Evolutionary conservation across 23 tunicate genomes (phyloP), one percentile per base, ranked within the genome.

Genomic region (Ascidia mentula): DNA sequence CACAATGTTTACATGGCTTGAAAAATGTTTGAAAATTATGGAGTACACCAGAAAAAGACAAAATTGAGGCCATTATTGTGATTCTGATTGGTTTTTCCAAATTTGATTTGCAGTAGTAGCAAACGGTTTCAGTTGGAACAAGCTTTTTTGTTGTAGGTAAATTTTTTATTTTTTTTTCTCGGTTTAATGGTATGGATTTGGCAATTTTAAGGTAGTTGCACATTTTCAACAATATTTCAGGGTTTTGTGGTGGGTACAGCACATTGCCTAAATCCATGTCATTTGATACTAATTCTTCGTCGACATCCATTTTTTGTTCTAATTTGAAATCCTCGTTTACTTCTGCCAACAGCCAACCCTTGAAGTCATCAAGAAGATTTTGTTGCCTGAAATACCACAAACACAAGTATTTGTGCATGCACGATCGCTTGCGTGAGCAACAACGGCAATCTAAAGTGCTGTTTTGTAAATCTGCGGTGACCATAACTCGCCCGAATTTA

Each of bases 311-410:
- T n/a, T n/a, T n/a, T n/a, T n/a, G n/a, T n/a, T n/a, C n/a, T n/a
- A n/a, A n/a, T n/a, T n/a, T n/a, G 38, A 6, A 4, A 71, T 53
- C 65, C 24, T 26, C 7, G 24, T 53, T 20, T 53, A 22, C 65
- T 53, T 53, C 65, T 6, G 65, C 24, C 24, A 53, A 53, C 1
- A 22, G 30, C 1, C 12, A 53, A 28, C 24, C 13, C 22, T 31
- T 3, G 20, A 77, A 77, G 24, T 32, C 9, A 13, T 77, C 34
- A 30, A 76, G 45, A 13, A 77, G 37, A 2, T 77, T 40, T 32
- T 77, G 26, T 40, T 77, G 69, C 32, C 28, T 36, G 9, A 77
- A 28, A 77, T 77, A 77, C 80, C 69, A 77, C 69, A 45, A 31
- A 46, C 69, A 77, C 0, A 40, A 20, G 36, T 36, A 20, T 77